phyloP scores from a whole-genome alignment of 2,797 vertebrate species.

The Paguma larvata region DNA sequence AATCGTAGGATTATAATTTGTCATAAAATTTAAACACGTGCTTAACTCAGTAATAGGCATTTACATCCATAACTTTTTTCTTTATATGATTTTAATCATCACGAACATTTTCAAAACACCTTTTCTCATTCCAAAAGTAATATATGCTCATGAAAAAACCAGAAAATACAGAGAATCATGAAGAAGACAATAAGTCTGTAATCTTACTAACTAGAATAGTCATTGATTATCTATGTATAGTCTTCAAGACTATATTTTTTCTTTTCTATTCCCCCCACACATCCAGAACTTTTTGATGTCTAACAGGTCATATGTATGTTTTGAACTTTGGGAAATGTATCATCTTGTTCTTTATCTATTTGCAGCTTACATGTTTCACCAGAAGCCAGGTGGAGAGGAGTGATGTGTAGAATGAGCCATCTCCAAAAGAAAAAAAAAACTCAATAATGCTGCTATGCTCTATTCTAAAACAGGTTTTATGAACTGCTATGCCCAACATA shows the following conservation, averaged over 20 bases:
- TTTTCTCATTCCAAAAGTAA: not conserved
- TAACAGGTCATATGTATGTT: not conserved
- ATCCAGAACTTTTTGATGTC: not conserved
- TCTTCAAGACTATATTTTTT: not conserved
- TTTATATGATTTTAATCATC: not conserved
- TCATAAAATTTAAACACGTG: not conserved
- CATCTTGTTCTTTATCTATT: constrained; percentile 29
- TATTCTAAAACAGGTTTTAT: not conserved
- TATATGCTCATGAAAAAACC: not conserved
- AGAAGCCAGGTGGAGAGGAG: not conserved
- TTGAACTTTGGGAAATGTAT: constrained; percentile 9
- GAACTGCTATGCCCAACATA: not conserved
- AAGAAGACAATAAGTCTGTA: not conserved
- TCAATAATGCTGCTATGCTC: not conserved
- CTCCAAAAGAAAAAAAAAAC: not conserved
- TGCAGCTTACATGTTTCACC: constrained; percentile 49
- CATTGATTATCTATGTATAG: not conserved
- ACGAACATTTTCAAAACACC: not conserved
- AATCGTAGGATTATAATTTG: not conserved
- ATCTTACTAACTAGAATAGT: not conserved
- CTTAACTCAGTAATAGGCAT: not conserved
- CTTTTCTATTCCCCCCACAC: not conserved
- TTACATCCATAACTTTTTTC: not conserved
- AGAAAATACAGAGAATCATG: not conserved
- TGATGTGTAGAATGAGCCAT: not conserved